Evolutionary conservation across 2,888 invertebrate species (phyloP).

Genomic region (Electrophaes corylata): DNA sequence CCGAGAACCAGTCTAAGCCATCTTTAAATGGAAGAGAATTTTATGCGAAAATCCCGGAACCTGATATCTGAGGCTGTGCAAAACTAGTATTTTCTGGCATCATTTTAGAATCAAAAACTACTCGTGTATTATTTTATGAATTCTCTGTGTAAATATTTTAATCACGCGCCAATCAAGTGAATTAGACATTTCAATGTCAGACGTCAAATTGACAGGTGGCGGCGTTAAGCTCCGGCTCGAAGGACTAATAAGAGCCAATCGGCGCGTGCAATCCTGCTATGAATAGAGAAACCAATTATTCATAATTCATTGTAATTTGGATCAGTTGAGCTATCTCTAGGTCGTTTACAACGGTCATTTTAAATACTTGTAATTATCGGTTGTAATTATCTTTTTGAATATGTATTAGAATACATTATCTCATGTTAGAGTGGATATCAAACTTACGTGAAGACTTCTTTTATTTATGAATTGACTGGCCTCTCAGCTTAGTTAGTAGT

Average conservation of each 20-base stretch:
- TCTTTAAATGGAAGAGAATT: slow-evolving; percentile 4
- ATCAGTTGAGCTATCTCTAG: too few relatives aligned
- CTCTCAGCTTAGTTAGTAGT: too few relatives aligned
- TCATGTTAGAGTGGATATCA: too few relatives aligned
- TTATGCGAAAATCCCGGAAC: slow-evolving; percentile 20
- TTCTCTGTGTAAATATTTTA: not conserved
- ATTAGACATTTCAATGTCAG: slow-evolving; percentile 19
- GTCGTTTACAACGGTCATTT: too few relatives aligned
- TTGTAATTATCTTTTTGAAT: too few relatives aligned
- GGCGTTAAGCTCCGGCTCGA: not conserved
- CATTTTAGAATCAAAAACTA: slow-evolving; percentile 11
- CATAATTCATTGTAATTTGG: too few relatives aligned
- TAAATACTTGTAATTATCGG: too few relatives aligned
- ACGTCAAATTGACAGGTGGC: slow-evolving; percentile 12
- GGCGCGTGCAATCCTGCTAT: not conserved
- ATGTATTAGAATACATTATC: too few relatives aligned
- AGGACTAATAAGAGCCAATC: not conserved
- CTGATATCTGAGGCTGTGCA: not conserved
- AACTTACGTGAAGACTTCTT: too few relatives aligned
- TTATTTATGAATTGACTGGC: too few relatives aligned
- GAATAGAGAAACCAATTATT: not conserved
- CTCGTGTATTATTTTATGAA: not conserved
- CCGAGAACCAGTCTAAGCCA: slow-evolving; percentile 22
- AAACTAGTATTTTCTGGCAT: slow-evolving; percentile 8
- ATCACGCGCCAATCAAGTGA: slow-evolving; percentile 10